Evolutionary conservation across 2,113 vertebrate genomes (phyloP).

Genomic region (Callithrix jacchus): DNA sequence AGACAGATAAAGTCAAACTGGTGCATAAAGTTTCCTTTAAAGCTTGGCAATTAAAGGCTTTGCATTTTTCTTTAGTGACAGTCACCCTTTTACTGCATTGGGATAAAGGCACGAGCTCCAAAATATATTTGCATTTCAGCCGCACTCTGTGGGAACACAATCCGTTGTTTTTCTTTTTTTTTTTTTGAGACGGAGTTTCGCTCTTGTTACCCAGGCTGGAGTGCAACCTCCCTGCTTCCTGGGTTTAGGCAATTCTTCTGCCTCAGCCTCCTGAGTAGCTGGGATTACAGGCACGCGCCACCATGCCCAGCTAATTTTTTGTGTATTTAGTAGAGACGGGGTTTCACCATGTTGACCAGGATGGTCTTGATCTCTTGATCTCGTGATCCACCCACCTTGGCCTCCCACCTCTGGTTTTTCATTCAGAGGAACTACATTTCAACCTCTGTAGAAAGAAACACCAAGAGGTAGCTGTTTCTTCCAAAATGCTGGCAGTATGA

Average conservation of each 20-base stretch:
- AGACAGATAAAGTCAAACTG: constrained; percentile 47
- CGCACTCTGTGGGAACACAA: not conserved
- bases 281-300: too few species aligned
- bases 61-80: constrained; percentile 60
- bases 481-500: not conserved
- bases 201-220: too few species aligned
- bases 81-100: constrained; percentile 11
- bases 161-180: too few species aligned
- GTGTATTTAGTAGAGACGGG: too few species aligned
- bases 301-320: too few species aligned
- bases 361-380: too few species aligned
- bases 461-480: not conserved
- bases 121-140: constrained; percentile 31
- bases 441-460: not conserved
- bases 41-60: constrained; percentile 54
- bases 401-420: not conserved
- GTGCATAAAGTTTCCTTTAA: constrained; percentile 56
- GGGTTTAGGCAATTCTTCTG: too few species aligned
- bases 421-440: constrained; percentile 13
- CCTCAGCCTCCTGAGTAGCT: too few species aligned
- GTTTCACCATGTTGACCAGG: too few species aligned
- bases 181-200: too few species aligned
- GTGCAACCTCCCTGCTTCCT: too few species aligned
- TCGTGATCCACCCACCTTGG: too few species aligned
- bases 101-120: not conserved